These are phyloP conservation scores for Oryctes rhinoceros DNA, from an alignment of 1,140 invertebrate genomes.

Conservation along the genomic window DNA sequence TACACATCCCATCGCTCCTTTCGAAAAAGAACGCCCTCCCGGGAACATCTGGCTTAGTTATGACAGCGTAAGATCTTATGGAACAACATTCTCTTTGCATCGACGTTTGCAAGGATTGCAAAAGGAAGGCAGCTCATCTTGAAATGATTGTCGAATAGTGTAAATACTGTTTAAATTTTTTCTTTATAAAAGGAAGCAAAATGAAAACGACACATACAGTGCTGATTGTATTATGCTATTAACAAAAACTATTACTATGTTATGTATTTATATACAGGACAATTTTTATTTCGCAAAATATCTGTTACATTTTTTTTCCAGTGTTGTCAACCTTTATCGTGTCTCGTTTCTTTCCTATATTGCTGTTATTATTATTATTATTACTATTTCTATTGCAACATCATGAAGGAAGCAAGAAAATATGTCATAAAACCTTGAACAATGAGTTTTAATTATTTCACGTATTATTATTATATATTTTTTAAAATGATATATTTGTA, in stretches of 20 bases:
- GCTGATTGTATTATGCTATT: conserved; percentile 9
- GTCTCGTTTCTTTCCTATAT: background rate
- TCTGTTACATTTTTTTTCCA: background rate
- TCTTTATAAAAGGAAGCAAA: too few relatives aligned
- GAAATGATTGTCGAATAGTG: background rate
- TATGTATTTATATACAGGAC: conserved; percentile 5
- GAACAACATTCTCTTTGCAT: background rate
- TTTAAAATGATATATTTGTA: background rate
- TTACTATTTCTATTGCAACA: too few relatives aligned
- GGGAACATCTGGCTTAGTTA: background rate
- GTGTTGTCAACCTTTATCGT: background rate
- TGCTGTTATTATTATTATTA: background rate
- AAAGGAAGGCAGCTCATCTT: background rate
- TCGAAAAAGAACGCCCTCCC: too few relatives aligned
- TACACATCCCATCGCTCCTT: too few relatives aligned
- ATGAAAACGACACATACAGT: background rate
- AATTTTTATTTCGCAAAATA: background rate
- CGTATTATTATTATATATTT: background rate
- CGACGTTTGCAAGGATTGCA: background rate
- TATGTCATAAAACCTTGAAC: background rate
- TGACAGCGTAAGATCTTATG: background rate
- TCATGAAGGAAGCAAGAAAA: background rate
- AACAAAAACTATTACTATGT: conserved; percentile 16
- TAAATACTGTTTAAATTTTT: background rate
- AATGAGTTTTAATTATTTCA: background rate